Base-by-base conservation (phyloP, 2,888 invertebrate species). In the Sussaba pulchella region DNA sequence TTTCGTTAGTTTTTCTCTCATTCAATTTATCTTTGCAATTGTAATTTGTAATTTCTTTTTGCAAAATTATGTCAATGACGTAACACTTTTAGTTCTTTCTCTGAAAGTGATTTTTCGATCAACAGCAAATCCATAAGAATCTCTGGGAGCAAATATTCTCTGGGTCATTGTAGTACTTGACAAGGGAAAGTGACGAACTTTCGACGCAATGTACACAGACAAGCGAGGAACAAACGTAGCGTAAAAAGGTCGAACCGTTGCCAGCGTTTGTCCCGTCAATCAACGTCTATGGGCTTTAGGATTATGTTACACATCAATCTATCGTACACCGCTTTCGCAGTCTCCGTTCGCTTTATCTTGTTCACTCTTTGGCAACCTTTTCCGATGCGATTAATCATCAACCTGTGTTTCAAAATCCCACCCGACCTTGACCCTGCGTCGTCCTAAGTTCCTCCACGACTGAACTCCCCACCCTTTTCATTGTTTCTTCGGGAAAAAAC, bases 231-330 rank as follows among this genome's bases (percentile, higher is more conserved):
- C 45, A 21, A 24, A n/a, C n/a, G 24, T 12, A 43, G 21, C 14
- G 45, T 57, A 59, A 43, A 59, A 19, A 31, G 59, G 43, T 9
- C 31, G 4, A 31, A 14, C 17, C 39, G 9, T n/a, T 10, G 24
- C 14, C 59, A 67, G 43, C 21, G 45, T 47, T 19, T 73, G 36
- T n/a, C 12, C 54, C 69, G 54, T 59, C 78, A 39, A 78, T 78
- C 72, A 67, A 67, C 59, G 78, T 43, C 66, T 41, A 14, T 14
- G 6, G 17, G 31, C 43, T 17, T 24, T 5, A 14, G 41, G 59
- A 63, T 67, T 54, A 77, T 71, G 72, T 78, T 67, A 64, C 21
- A 36, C 61, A 21, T 10, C 14, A 36, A 78, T 72, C 66, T 61
- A 78, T 78, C 61, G 45, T 66, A 14, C 41, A 14, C 71, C 39